A percentile compares a stretch with the other conserved stretches of the same genome.
Conservation (phyloP, 2,888 invertebrate genomes). For the Sarcophaga rosellei region DNA sequence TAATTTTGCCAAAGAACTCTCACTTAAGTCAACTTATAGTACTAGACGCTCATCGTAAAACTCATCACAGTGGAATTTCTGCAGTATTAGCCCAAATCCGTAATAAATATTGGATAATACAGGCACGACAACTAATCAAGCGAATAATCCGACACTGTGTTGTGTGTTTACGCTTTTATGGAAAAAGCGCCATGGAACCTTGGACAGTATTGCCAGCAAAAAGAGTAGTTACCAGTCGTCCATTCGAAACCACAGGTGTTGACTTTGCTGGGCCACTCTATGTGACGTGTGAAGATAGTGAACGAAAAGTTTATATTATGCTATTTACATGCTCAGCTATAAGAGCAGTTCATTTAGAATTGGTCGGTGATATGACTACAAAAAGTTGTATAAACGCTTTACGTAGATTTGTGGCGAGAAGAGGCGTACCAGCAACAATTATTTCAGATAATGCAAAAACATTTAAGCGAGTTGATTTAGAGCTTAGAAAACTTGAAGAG, state of each 20-base stretch:
- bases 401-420: conserved; percentile 50
- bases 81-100: conserved; percentile 45
- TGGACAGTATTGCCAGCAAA: conserved; percentile 51
- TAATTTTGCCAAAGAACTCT: conserved; percentile 56
- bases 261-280: conserved; percentile 61
- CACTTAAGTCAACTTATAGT: conserved; percentile 49
- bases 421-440: conserved; percentile 39
- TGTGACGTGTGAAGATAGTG: conserved; percentile 7
- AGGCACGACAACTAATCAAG: conserved; percentile 57
- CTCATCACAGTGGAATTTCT: conserved; percentile 49
- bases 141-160: conserved; percentile 41
- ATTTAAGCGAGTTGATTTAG: conserved; percentile 5
- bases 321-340: conserved; percentile 55
- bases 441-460: conserved; percentile 31
- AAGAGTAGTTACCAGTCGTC: conserved; percentile 41
- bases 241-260: conserved; percentile 60
- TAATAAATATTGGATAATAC: conserved; percentile 58
- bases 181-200: conserved; percentile 57
- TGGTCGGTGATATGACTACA: conserved; percentile 50
- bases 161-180: conserved; percentile 53
- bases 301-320: conserved; percentile 43
- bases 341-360: conserved; percentile 55
- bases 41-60: conserved; percentile 52
- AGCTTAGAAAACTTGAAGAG: conserved; percentile 41
- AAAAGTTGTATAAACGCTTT: conserved; percentile 58